Base-by-base conservation (phyloP, 2,888 invertebrate genomes). In the Cosmopolites sordidus region DNA sequence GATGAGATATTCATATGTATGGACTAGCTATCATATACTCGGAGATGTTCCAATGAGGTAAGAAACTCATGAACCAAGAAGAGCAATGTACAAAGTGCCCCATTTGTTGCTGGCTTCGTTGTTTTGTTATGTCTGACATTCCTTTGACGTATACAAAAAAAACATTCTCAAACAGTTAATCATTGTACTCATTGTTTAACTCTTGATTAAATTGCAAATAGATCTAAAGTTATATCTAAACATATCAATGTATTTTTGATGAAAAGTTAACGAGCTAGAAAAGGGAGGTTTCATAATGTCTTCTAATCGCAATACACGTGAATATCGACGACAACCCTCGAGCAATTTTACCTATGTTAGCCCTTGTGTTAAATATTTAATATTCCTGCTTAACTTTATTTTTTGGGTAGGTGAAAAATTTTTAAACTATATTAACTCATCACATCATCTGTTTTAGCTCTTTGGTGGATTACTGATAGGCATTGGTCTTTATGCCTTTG, bases 401-500 rank as follows among this genome's bases (percentile, higher is more conserved):
- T 91, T 92, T 75, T 92, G 92, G 92, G 92, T 92, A 75, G 82
- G 88, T 40, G 40, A 4, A 40, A 4, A 16, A 16, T 8, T 16
- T 40, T 16, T 40, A 8, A 9, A 9, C 12, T 38, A 9, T 9
- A 38, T 14, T 9, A 38, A 38, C 15, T 40, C 9, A 16, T 16
- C 4, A 16, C 43, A 12, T 42, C 45, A 48, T 37, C 15, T 9
- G 15, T 81, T 83, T 55, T 81, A 95, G 95, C 75, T 95, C 48
- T 83, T 92, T 64, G 94, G 95, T 51, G 91, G 92, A 17, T 75
- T 91, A 9, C 75, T 95, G 41, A 85, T 94, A 52, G 92, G 87
- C 5, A 85, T 94, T 55, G 95, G 94, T 5, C 76, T 91, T 2
- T 95, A 94, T 73, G 93, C 95, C 0, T 92, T 93, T 68, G 85